These are phyloP conservation scores for Ephestia elutella DNA, from an alignment of 1,140 invertebrate species.

Conservation along the genomic window DNA sequence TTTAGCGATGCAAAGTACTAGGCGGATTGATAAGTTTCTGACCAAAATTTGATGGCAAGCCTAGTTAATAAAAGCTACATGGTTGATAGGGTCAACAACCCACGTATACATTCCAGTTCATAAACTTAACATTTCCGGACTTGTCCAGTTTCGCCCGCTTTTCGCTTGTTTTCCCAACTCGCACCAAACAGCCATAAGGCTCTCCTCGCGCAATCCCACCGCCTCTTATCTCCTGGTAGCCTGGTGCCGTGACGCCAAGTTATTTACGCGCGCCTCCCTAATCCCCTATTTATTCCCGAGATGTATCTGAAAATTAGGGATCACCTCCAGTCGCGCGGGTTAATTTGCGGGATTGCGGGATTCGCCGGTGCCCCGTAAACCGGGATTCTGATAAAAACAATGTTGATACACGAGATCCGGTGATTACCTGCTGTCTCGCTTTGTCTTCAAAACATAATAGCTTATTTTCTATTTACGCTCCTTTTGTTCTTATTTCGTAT, in stretches of 20 bases:
- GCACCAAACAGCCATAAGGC: constrained; percentile 11
- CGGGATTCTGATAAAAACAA: constrained; percentile 22
- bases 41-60: too few relatives aligned
- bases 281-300: constrained; percentile 71
- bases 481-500: constrained; percentile 7
- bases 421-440: constrained; percentile 20
- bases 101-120: too few relatives aligned
- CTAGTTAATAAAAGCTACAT: too few relatives aligned
- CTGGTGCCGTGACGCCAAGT: constrained; percentile 50
- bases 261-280: constrained; percentile 67
- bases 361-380: constrained; percentile 22
- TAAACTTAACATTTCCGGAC: too few relatives aligned
- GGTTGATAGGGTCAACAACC: too few relatives aligned
- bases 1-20: too few relatives aligned
- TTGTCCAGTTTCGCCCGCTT: too few relatives aligned
- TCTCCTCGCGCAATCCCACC: constrained; percentile 49
- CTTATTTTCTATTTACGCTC: constrained; percentile 18
- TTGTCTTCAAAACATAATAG: constrained; percentile 20
- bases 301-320: constrained; percentile 74
- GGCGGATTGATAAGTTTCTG: too few relatives aligned
- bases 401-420: constrained; percentile 25
- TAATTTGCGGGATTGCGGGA: constrained; percentile 55
- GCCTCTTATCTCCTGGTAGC: constrained; percentile 51
- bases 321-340: constrained; percentile 49
- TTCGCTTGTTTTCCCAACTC: not conserved